Base-by-base conservation (phyloP, 2,888 invertebrate species). In the Phyllotreta cruciferae region DNA sequence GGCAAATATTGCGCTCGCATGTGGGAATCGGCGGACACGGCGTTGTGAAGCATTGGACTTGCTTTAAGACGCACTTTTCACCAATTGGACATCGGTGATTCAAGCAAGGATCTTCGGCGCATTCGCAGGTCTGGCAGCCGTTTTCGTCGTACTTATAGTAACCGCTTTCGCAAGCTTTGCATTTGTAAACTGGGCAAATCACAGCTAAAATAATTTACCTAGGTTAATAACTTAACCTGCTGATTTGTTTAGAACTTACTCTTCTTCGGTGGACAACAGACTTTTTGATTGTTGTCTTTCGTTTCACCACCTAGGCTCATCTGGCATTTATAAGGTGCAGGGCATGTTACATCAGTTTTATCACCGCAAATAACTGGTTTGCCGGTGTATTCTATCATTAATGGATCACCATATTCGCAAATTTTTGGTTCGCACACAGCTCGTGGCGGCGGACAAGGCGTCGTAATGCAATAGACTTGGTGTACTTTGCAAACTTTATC, bases 391-490 rank as follows among this genome's bases (percentile, higher is more conserved):
- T 41, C 10, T 41, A 41, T 41, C 10, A 3, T n/a, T 10, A 41
- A 5, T 41, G n/a, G 9, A 41, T n/a, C 9, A n/a, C 10, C 41
- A 3, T n/a, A 41, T n/a, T 41, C 4, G 10, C n/a, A 10, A n/a
- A 41, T 6, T 41, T 41, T 41, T 41, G 10, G n/a, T 10, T 41
- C 34, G n/a, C 14, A 47, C 47, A 47, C 47, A 24, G 9, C n/a
- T 47, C 3, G 47, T 13, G 47, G 47, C 34, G 47, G 47, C 34
- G 47, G 47, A 47, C 47, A 47, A 47, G 47, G 47, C 1, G 5
- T 8, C 34, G 11, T 13, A 14, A 47, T 9, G 13, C 47, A 47
- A 7, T 47, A 34, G 5, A 47, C 47, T 47, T 47, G 24, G 14
- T 47, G 14, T 8, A 47, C 8, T 14, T 47, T 47, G 24, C 47